Evolutionary conservation across 1,140 invertebrate genomes (phyloP), one percentile per base, ranked within the genome.

Genomic region (Geopemphigus sp.): DNA sequence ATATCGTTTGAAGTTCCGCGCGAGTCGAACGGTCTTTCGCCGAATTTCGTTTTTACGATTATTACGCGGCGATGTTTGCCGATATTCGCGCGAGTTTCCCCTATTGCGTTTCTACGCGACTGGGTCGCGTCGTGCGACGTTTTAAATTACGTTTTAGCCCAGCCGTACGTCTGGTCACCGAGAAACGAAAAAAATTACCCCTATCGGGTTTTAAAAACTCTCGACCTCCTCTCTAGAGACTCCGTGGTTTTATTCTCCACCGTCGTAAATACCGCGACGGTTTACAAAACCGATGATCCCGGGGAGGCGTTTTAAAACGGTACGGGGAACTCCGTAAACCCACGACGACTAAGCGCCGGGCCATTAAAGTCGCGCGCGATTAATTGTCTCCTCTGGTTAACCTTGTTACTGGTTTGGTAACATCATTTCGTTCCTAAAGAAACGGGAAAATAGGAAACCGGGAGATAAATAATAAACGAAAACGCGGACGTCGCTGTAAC

Each of bases 391-490:
- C 22, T 50, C 1, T 26, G 39, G 32, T 68, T 17, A 50, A 11
- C 2, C 22, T 0, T n/a, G n/a, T 50, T 17, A 68, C 17, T 24
- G 32, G 6, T 47, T 24, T 68, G 22, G 8, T 50, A 50, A 64
- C 15, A 64, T 45, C 2, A 5, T 66, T 45, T 39, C 12, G n/a
- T 8, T n/a, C n/a, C n/a, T n/a, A n/a, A n/a, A n/a, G n/a, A n/a
- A n/a, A n/a, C n/a, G n/a, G n/a, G n/a, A n/a, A n/a, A n/a, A n/a
- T n/a, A n/a, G n/a, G n/a, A n/a, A 22, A 39, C 19, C 17, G 6
- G n/a, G 24, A 50, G 50, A 50, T 68, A 24, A 68, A 68, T 32
- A 17, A 68, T 17, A n/a, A n/a, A n/a, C n/a, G n/a, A n/a, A n/a
- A n/a, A 26, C 17, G 47, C 39, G 39, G 47, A 47, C n/a, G 64